Evolutionary conservation across 2,888 invertebrate genomes (phyloP).

Genomic region (Dione juno): DNA sequence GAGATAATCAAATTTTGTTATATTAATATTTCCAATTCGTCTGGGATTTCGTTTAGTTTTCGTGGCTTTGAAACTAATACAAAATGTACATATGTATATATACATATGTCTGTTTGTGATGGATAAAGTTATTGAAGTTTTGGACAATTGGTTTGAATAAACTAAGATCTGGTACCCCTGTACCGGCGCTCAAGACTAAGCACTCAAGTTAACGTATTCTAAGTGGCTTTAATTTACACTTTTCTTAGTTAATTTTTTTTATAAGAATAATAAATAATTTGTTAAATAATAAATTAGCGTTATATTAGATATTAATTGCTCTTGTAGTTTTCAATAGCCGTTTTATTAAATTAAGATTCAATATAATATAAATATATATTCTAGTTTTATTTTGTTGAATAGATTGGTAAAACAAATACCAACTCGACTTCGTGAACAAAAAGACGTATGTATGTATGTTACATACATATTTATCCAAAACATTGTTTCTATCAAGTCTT

Average conservation of each 20-base stretch:
- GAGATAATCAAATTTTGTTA: slow-evolving; percentile 83
- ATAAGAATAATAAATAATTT: too few relatives aligned
- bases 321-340: too few relatives aligned
- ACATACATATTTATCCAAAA: slow-evolving; percentile 34
- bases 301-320: too few relatives aligned
- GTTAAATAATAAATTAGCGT: too few relatives aligned
- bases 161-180: background rate
- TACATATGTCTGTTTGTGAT: background rate
- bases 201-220: too few relatives aligned
- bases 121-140: slow-evolving; percentile 40
- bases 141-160: background rate
- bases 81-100: slow-evolving; percentile 19
- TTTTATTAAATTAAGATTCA: background rate
- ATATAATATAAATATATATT: background rate
- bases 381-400: background rate
- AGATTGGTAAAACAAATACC: background rate
- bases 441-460: background rate
- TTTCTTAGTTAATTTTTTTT: too few relatives aligned
- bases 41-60: slow-evolving; percentile 68
- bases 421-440: background rate
- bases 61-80: slow-evolving; percentile 35
- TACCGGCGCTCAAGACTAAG: too few relatives aligned
- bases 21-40: slow-evolving; percentile 79
- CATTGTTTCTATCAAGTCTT: slow-evolving; percentile 62
- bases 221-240: too few relatives aligned